Evolutionary conservation across 2,113 vertebrate genomes (phyloP).

Genomic region (Ceyx cyanopectus): DNA sequence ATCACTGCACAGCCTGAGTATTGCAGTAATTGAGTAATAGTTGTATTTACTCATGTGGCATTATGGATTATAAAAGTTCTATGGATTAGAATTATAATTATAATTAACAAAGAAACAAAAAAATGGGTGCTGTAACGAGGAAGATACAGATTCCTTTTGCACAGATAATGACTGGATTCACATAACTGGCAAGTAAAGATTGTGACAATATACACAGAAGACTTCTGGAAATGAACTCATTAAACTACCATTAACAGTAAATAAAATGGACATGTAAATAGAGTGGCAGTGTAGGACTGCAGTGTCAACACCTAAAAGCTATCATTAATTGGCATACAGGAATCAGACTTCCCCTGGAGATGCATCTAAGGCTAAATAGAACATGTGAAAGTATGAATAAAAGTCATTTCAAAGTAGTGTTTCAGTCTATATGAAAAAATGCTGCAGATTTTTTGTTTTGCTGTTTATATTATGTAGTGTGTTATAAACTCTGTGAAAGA

Average conservation of each 20-base stretch:
- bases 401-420: not conserved
- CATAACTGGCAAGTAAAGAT: not conserved
- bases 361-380: not conserved
- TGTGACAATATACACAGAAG: not conserved
- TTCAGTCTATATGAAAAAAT: not conserved
- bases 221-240: not conserved
- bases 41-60: not conserved
- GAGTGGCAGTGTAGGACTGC: not conserved
- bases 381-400: not conserved
- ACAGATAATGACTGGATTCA: not conserved
- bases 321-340: not conserved
- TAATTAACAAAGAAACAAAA: not conserved
- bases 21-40: not conserved
- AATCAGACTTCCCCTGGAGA: not conserved
- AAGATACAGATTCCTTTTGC: not conserved
- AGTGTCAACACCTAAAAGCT: not conserved
- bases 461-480: not conserved
- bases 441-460: not conserved
- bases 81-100: too few relatives aligned
- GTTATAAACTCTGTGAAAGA: not conserved
- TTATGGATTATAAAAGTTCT: not conserved
- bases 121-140: not conserved
- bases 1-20: accelerated
- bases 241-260: not conserved
- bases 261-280: not conserved